phyloP scores from a whole-genome alignment of 2,888 invertebrate species.

The Drosophila yooni region DNA sequence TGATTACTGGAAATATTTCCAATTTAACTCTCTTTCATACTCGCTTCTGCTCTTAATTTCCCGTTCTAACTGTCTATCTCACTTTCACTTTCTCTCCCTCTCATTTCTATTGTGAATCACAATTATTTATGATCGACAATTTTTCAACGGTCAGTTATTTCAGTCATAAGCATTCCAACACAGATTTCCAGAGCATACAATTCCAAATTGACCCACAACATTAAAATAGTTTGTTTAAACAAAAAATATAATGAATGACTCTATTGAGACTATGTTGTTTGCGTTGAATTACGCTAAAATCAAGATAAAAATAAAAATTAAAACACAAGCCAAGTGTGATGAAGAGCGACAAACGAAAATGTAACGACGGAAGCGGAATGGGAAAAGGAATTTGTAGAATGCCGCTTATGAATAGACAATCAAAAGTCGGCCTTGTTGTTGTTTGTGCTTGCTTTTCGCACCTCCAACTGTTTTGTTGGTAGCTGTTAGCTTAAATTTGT shows the following conservation, averaged over 20 bases:
- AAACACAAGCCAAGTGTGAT: conserved; percentile 24
- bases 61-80: too few relatives aligned
- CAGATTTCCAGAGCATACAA: conserved; percentile 3
- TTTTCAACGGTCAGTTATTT: not conserved
- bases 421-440: conserved; percentile 41
- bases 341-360: conserved; percentile 30
- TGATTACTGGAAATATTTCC: not conserved
- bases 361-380: conserved; percentile 10
- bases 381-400: conserved; percentile 30
- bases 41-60: not conserved
- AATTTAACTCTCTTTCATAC: not conserved
- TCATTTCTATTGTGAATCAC: not conserved
- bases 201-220: not conserved
- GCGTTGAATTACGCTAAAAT: conserved; percentile 27
- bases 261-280: not conserved
- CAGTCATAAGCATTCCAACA: not conserved
- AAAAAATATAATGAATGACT: conserved; percentile 22
- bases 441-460: conserved; percentile 57
- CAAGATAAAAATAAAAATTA: conserved; percentile 22
- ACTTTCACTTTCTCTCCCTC: not conserved
- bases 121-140: not conserved
- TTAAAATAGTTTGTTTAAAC: conserved; percentile 7
- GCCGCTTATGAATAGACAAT: conserved; percentile 47
- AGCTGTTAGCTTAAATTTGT: conserved; percentile 45
- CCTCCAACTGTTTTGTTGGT: conserved; percentile 32